Conservation (phyloP, 2,797 vertebrate genomes). For the Cynodonichthys magdalenae region DNA sequence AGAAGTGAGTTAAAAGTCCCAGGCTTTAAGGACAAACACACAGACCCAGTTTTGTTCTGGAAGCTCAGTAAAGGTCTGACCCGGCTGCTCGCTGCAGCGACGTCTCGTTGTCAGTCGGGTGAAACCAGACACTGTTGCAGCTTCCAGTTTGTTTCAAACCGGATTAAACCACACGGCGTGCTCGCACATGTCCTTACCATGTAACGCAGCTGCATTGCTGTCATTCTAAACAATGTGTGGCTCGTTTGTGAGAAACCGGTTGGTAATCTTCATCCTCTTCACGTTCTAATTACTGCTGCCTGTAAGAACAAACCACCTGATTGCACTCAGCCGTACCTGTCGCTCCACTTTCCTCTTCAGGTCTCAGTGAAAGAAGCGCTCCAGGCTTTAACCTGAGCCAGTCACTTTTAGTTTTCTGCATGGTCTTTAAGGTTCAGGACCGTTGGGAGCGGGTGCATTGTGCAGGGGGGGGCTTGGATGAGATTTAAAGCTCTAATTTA, state of each 20-base stretch:
- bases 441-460: constrained; percentile 60
- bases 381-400: constrained; percentile 26
- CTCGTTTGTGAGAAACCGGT: constrained; percentile 42
- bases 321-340: neutral
- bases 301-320: neutral
- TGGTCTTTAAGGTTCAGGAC: constrained; percentile 37
- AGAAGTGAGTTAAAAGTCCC: neutral
- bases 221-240: constrained; percentile 39
- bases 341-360: neutral
- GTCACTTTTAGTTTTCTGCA: neutral
- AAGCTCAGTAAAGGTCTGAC: constrained; percentile 73
- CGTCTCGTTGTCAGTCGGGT: too few relatives aligned
- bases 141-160: constrained; percentile 10
- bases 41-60: constrained; percentile 8
- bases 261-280: constrained; percentile 20
- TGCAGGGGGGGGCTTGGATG: constrained; percentile 48
- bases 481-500: constrained; percentile 75
- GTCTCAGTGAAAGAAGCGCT: neutral
- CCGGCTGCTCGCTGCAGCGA: constrained; percentile 51
- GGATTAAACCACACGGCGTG: constrained; percentile 11
- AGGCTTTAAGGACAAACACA: constrained; percentile 38
- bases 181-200: constrained; percentile 22
- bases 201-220: constrained; percentile 46
- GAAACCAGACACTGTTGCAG: neutral
- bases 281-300: constrained; percentile 1